These are phyloP conservation scores for Lepidothrix coronata DNA, from an alignment of 2,113 vertebrate species.

Conservation along the genomic window DNA sequence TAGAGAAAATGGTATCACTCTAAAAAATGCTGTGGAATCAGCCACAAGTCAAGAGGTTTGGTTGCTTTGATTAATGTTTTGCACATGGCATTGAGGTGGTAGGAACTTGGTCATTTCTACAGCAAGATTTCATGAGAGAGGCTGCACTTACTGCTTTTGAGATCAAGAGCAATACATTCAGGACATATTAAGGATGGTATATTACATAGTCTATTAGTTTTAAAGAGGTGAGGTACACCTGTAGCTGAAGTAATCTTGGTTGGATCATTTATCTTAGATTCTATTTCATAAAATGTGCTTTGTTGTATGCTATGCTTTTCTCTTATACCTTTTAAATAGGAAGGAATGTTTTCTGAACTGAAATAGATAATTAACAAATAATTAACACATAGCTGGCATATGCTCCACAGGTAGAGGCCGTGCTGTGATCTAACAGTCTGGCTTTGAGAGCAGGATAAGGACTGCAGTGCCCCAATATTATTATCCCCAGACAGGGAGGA, in stretches of 20 bases:
- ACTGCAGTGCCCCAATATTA: neutral
- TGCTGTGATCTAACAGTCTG: neutral
- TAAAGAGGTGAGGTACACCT: constrained; percentile 5
- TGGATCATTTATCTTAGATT: neutral
- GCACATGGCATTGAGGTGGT: neutral
- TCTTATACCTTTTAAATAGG: neutral
- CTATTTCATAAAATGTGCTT: neutral
- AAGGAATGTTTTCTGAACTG: neutral
- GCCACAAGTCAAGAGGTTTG: constrained; percentile 21
- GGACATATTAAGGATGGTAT: neutral
- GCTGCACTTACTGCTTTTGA: neutral
- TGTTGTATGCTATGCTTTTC: neutral
- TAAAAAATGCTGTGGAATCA: constrained; percentile 29
- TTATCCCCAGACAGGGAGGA: neutral
- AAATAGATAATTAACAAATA: neutral
- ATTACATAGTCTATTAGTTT: neutral
- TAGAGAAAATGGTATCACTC: constrained; percentile 24
- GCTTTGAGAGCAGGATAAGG: neutral
- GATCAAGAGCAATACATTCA: neutral
- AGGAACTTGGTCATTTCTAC: neutral
- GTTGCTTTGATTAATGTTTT: constrained; percentile 39
- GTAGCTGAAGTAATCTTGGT: neutral
- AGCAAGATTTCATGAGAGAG: neutral
- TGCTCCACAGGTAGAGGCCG: neutral
- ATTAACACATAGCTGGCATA: neutral